Base-by-base conservation (phyloP, 2,113 vertebrate genomes). In the Poecilia latipinna region DNA sequence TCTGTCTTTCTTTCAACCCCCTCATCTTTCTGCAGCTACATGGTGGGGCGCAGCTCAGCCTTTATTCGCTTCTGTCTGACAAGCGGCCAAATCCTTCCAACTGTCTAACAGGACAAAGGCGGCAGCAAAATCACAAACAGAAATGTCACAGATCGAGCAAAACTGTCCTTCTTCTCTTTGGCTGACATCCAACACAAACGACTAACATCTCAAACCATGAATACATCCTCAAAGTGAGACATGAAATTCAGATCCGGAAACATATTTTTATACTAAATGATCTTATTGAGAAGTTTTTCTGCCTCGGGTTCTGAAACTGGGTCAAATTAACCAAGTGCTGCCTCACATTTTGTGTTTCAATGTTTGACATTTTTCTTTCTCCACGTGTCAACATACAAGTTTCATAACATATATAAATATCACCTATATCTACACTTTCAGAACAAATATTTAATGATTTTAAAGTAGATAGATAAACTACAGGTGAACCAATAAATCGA, bases 21-120 rank as follows among this genome's bases (percentile, higher is more conserved):
- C 76, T 73, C 24, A 64, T 65, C 67, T 48, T 26, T 65, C 37
- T 60, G 64, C 15, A 12, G 26, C 70, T 71, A 33, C 69, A 32
- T 5, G 44, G 39, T 29, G 67, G 65, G 65, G 54, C 54, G 75
- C 66, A 19, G 60, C 72, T 78, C 13, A 72, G 68, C 74, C 83
- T 73, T 69, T 83, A 86, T 86, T 82, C 70, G 82, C 86, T 79
- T 86, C 82, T n/a, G 19, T 72, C 71, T 75, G 76, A 80, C 85
- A 86, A 61, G 79, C 71, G 69, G 65, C 66, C 86, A 70, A 77
- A 80, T 83, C 80, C 68, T 69, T 82, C 78, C 70, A 51, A 79
- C 82, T 84, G 65, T 22, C 60, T 42, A 82, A 88, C 88, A 85
- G 76, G 86, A 89, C 89, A 88, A 88, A 88, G 84, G 68, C 69